Base-by-base conservation (phyloP, 2,888 invertebrate species). In the Actias luna region DNA sequence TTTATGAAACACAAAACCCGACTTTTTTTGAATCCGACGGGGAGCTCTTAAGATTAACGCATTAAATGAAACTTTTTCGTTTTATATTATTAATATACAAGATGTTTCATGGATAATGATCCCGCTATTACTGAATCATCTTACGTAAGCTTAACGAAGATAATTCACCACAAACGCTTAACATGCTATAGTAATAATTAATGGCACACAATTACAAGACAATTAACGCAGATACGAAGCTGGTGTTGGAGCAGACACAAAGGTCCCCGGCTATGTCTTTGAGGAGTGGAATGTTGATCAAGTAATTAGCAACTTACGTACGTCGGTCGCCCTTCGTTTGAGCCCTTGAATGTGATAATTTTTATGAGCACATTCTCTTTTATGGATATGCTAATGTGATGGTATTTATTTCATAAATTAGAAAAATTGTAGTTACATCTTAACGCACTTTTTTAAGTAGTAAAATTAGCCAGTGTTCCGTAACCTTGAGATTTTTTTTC, bases 271-370 rank as follows among this genome's bases (percentile, higher is more conserved):
- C 73, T 66, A 69, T 75, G 82, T 82, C 85, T 87, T 83, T 86
- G 83, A 80, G 74, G 70, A 67, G 66, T 62, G 80, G 85, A 84
- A 84, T 89, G 88, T 88, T 85, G 82, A 83, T 85, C 82, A 85
- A 85, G 87, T 89, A 89, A 89, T 90, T 89, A 89, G 84, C 83
- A 87, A 85, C 78, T 88, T 83, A 80, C 81, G 76, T 79, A 82
- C 80, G 77, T 72, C 66, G 64, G 60, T 58, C 60, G 65, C 64
- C 55, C 29, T 55, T 29, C 55, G 29, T 55, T 55, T n/a, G 29
- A 16, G 55, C 16, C 29, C 55, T 55, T 29, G 36, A 29, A 25
- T 50, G 46, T 50, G 46, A 8, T 22, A 35, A 36, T 52, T 35
- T 52, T 61, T 31, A 57, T 36, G n/a, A 27, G 29, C 31, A 58